Percentiles rank a stretch among this genome's conserved stretches.
phyloP scores from a whole-genome alignment of 1,140 invertebrate species.

The Pseudomyrmex concolor region DNA sequence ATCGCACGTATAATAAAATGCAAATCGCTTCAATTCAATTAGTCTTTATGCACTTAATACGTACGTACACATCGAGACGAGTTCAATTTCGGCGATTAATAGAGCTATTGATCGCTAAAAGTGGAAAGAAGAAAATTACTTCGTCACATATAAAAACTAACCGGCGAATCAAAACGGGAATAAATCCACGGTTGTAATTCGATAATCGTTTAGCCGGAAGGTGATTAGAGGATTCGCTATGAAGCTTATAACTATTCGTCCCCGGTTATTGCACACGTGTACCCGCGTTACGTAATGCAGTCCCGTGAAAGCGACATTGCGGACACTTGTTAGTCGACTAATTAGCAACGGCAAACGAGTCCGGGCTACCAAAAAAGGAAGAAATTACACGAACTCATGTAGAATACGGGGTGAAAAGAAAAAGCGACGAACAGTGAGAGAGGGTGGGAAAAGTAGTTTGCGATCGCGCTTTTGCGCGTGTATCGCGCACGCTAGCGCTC shows the following conservation, averaged over 20 bases:
- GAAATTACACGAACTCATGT: neutral
- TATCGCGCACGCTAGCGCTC: neutral
- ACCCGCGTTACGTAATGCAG: slow-evolving; percentile 16
- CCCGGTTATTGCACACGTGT: neutral
- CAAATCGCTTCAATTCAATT: slow-evolving; percentile 1
- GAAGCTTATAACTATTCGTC: slow-evolving; percentile 17
- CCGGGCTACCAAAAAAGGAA: neutral
- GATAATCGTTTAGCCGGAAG: slow-evolving; percentile 7
- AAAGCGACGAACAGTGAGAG: neutral
- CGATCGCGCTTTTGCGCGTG: slow-evolving; percentile 16
- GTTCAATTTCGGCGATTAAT: neutral
- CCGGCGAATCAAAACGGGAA: neutral
- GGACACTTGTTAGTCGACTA: slow-evolving; percentile 42
- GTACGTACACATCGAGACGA: neutral
- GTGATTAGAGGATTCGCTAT: slow-evolving; percentile 23
- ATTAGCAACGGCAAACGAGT: slow-evolving; percentile 32
- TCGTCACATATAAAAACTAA: neutral
- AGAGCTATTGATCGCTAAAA: slow-evolving; percentile 13
- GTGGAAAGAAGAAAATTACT: slow-evolving; percentile 13
- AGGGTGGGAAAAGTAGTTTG: neutral
- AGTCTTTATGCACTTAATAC: neutral
- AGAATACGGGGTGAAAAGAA: neutral
- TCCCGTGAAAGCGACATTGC: neutral
- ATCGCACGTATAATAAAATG: no score
- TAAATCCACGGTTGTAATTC: slow-evolving; percentile 21